phyloP scores from a whole-genome alignment of 2,888 invertebrate genomes.

The Aphidoletes aphidimyza region DNA sequence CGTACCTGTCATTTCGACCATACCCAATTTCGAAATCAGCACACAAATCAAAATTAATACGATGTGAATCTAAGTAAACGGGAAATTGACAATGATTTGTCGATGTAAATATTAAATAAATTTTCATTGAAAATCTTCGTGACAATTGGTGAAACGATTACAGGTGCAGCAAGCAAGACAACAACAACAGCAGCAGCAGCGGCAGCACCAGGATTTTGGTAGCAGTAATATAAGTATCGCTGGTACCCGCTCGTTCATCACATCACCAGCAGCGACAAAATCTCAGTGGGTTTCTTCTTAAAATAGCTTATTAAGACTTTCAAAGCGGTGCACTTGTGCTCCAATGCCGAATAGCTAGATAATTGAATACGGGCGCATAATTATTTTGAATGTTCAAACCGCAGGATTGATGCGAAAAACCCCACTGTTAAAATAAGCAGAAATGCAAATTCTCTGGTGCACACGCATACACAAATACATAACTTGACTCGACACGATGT shows the following conservation, averaged over 20 bases:
- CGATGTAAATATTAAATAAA: conserved; percentile 27
- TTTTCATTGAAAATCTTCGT: neutral
- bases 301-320: neutral
- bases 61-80: neutral
- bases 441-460: neutral
- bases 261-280: neutral
- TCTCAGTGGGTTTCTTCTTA: neutral
- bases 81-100: conserved; percentile 46
- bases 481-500: too few relatives aligned
- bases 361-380: conserved; percentile 25
- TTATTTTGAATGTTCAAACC: neutral
- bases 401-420: neutral
- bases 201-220: too few relatives aligned
- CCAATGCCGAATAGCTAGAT: neutral
- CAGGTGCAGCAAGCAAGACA: too few relatives aligned
- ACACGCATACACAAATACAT: too few relatives aligned
- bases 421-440: neutral
- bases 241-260: conserved; percentile 7
- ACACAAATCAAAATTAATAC: neutral
- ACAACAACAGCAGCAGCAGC: too few relatives aligned
- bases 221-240: too few relatives aligned
- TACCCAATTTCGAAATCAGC: neutral
- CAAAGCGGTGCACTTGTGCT: neutral
- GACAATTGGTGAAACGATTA: neutral
- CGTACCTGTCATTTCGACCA: too few relatives aligned